Evolutionary conservation across 2,888 invertebrate species (phyloP), one percentile per base, ranked within the genome.

Genomic region (Halictus ligatus): DNA sequence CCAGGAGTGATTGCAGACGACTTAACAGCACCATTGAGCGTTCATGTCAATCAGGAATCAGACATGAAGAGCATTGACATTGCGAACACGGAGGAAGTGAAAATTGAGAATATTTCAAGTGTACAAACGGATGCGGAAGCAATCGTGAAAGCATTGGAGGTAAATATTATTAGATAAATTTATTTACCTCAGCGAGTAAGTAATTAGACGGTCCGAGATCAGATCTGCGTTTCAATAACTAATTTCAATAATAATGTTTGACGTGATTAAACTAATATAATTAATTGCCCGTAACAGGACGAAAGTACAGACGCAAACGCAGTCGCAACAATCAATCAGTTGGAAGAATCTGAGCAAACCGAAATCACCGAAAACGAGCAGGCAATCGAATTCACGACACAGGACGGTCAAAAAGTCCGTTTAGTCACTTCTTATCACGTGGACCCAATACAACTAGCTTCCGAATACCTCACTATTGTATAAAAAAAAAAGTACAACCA

Each of bases 401-500:
- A 96, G 94, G 96, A 96, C 95, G 95, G 97, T 89, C 95, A 97
- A 93, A 96, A 96, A 95, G 96, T 96, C 83, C 95, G 96, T 90
- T 94, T 97, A 87, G 96, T 97, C 87, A 96, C 96, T 75, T 96
- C 97, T 83, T 96, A 97, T 83, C 95, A 95, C 80, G 94, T 95
- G 43, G 96, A 96, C 89, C 95, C 95, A 7, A 92, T 95, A 80
- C 95, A 95, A 85, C 92, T 95, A 67, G 92, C 93, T 25, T 94
- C 95, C 15, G 95, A 95, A 90, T 96, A 95, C 91, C 92, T 96
- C 89, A 95, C 95, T 76, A 95, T 95, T 91, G 93, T 95, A 84
- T 95, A 94, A 90, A 84, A 58, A n/a, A n/a, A 71, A 69, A 29
- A 13, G 40, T 78, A 48, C 48, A 69, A 69, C 29, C 69, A 48